Percentiles rank a stretch among this genome's conserved stretches.
Conservation (phyloP, 2,888 invertebrate genomes). For the Aspidiotus rigidus region DNA sequence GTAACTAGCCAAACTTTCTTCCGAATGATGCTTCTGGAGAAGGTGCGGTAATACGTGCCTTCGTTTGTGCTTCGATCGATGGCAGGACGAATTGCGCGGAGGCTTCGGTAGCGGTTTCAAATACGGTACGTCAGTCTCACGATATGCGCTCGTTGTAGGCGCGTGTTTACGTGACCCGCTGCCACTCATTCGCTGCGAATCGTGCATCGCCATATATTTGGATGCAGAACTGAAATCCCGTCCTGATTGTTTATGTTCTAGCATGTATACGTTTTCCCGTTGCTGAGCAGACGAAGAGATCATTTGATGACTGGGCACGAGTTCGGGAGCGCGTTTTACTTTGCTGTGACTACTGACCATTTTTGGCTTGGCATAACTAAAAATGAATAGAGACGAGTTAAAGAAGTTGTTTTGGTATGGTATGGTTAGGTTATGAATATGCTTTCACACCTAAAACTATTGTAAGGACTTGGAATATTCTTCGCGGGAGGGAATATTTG, state of each 20-base stretch:
- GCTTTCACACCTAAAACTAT: constrained; percentile 11
- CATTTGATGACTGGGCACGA: background rate
- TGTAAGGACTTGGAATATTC: constrained; percentile 8
- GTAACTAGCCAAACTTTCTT: constrained; percentile 44
- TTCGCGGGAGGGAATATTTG: constrained; percentile 36
- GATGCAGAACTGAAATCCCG: constrained; percentile 16
- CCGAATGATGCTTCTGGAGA: constrained; percentile 56
- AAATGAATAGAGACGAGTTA: background rate
- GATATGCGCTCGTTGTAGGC: constrained; percentile 38
- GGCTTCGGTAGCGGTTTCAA: constrained; percentile 39
- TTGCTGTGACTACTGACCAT: constrained; percentile 5
- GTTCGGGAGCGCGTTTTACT: constrained; percentile 10
- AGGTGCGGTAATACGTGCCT: constrained; percentile 34
- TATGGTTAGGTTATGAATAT: background rate
- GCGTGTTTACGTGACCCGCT: constrained; percentile 34
- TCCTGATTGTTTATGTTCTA: background rate
- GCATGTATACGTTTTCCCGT: background rate
- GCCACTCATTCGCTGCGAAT: background rate
- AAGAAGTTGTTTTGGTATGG: background rate
- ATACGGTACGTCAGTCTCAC: constrained; percentile 37
- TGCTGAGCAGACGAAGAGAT: constrained; percentile 38
- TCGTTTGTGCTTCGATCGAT: constrained; percentile 22
- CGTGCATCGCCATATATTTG: constrained; percentile 20
- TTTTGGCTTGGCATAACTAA: constrained; percentile 18
- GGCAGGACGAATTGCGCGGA: constrained; percentile 34